Evolutionary conservation across 2,113 vertebrate species (phyloP).

Genomic region (Istiophorus platypterus): DNA sequence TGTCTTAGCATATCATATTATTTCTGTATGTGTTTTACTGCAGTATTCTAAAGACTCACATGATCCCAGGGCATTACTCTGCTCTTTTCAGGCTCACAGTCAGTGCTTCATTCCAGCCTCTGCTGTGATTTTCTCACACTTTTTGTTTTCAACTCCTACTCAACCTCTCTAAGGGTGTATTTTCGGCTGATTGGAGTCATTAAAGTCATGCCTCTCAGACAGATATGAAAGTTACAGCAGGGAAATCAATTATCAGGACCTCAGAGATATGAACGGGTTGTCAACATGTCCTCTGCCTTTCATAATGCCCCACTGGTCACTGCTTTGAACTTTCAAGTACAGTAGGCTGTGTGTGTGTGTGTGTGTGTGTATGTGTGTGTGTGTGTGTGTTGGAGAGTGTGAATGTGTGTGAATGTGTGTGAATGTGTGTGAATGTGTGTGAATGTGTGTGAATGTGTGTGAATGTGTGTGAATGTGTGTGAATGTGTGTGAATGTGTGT

Average conservation of each 20-base stretch:
- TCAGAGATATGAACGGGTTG: not conserved
- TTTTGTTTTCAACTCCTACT: constrained; percentile 7
- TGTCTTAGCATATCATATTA: too few relatives aligned
- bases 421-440: too few relatives aligned
- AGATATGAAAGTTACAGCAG: constrained; percentile 15
- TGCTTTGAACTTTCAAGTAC: constrained; percentile 5
- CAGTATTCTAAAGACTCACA: not conserved
- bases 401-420: too few relatives aligned
- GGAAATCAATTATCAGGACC: constrained; percentile 30
- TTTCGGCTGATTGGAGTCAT: constrained; percentile 21
- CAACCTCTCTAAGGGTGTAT: not conserved
- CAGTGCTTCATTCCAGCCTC: not conserved
- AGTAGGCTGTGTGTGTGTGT: not conserved
- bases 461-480: too few relatives aligned
- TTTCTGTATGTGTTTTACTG: not conserved
- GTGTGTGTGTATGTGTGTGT: constrained; percentile 4
- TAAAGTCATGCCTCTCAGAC: constrained; percentile 2
- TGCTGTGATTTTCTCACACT: constrained; percentile 1
- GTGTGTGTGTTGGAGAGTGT: not conserved
- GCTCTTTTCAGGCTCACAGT: not conserved
- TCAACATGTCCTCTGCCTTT: not conserved
- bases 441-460: too few relatives aligned
- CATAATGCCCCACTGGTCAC: not conserved
- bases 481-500: too few relatives aligned
- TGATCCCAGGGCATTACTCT: not conserved